Evolutionary conservation across 2,888 invertebrate species (phyloP).

Genomic region (Zygogramma bicolorata): DNA sequence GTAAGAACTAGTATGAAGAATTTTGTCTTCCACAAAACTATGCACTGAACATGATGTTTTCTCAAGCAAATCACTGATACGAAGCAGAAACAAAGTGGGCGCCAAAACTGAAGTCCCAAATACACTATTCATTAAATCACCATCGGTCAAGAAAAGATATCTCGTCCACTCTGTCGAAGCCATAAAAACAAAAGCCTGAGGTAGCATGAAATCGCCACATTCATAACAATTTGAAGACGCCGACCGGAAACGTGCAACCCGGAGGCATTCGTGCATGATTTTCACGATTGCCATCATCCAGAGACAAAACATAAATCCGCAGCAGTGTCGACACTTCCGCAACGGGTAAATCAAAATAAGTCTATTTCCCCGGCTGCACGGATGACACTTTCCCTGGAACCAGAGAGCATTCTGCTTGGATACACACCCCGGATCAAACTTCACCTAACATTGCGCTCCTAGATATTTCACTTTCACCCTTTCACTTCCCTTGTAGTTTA

Average conservation of each 20-base stretch:
- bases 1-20: too few species aligned
- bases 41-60: too few species aligned
- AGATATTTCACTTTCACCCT: slow-evolving; percentile 47
- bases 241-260: slow-evolving; percentile 29
- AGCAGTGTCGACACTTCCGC: slow-evolving; percentile 61
- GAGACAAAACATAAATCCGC: slow-evolving; percentile 63
- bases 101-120: too few species aligned
- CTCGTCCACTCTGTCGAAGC: not conserved
- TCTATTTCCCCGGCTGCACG: slow-evolving; percentile 55
- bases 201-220: slow-evolving; percentile 4
- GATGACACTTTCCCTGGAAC: slow-evolving; percentile 56
- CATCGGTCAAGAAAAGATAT: not conserved
- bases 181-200: slow-evolving; percentile 3
- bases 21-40: too few species aligned
- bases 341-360: slow-evolving; percentile 62
- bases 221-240: slow-evolving; percentile 23
- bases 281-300: slow-evolving; percentile 36
- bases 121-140: too few species aligned
- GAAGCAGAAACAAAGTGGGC: too few species aligned
- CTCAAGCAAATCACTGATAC: too few species aligned
- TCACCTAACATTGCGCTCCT: slow-evolving; percentile 58
- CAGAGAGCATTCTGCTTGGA: slow-evolving; percentile 62
- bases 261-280: slow-evolving; percentile 29
- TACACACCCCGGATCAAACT: slow-evolving; percentile 61
- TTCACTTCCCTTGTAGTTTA: slow-evolving; percentile 46